These are phyloP conservation scores for Heloderma charlesbogerti DNA, from an alignment of 2,113 vertebrate species.

Conservation along the genomic window DNA sequence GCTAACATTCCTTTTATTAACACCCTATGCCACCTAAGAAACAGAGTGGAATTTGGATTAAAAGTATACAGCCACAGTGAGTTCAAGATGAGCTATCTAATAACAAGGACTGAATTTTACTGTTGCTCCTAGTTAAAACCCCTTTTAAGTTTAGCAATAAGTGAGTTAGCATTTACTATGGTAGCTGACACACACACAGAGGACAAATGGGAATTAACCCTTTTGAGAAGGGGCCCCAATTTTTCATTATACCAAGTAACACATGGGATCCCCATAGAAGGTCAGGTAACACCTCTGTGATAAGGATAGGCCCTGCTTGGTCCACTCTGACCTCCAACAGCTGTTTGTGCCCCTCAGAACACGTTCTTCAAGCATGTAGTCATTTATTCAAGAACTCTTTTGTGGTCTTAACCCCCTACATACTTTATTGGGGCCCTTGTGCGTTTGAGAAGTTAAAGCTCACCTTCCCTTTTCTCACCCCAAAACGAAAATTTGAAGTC, in stretches of 20 bases:
- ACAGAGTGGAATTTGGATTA: constrained; percentile 4
- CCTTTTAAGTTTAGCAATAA: background rate
- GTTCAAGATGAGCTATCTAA: background rate
- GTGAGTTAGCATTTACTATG: background rate
- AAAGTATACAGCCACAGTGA: background rate
- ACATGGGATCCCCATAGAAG: no score
- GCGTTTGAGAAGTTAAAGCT: background rate
- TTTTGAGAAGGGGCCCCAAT: background rate
- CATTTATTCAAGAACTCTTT: background rate
- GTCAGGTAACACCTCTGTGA: background rate
- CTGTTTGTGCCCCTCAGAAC: background rate
- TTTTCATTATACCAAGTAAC: background rate
- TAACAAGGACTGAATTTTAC: background rate
- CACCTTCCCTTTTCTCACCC: background rate
- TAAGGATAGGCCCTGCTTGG: background rate
- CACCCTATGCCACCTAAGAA: constrained; percentile 90
- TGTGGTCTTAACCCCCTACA: background rate
- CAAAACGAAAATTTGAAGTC: background rate
- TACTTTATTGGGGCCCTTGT: background rate
- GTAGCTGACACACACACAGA: background rate
- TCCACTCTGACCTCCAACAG: background rate
- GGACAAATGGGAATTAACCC: no score
- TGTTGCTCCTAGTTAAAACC: background rate
- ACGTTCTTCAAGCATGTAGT: background rate
- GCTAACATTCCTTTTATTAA: constrained; percentile 87